phyloP scores from a whole-genome alignment of 2,888 invertebrate species.

The Machimus atricapillus region DNA sequence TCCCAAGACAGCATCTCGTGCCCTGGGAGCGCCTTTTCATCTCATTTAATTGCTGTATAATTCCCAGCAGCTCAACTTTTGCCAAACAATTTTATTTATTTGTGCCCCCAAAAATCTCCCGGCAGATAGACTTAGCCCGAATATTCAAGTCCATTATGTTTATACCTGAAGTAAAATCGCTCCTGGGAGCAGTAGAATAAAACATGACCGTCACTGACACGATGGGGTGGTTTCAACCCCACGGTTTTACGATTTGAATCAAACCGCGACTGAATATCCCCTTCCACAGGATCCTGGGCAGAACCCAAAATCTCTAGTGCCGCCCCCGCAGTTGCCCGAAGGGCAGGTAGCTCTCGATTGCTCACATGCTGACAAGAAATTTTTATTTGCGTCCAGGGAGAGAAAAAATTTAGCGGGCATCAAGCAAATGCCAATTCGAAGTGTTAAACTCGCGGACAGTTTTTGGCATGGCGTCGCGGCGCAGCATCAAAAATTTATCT shows the following conservation, averaged over 20 bases:
- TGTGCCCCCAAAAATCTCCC: not conserved
- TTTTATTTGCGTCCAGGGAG: conserved; percentile 15
- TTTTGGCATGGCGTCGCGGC: not conserved
- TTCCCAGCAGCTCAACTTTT: conserved; percentile 17
- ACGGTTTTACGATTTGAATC: conserved; percentile 2
- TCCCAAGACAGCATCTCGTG: not conserved
- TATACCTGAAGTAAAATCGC: conserved; percentile 6
- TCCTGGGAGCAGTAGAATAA: conserved; percentile 15
- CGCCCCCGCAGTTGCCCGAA: not conserved
- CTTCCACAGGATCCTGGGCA: not conserved
- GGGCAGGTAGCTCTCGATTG: not conserved
- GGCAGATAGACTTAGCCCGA: not conserved
- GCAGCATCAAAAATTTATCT: conserved; percentile 18
- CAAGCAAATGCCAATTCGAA: conserved; percentile 32
- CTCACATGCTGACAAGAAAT: conserved; percentile 16
- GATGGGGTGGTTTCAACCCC: not conserved
- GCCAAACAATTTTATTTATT: conserved; percentile 25
- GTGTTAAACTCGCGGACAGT: conserved; percentile 25
- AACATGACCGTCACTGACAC: conserved; percentile 16
- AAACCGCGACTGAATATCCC: not conserved
- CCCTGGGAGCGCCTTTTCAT: not conserved
- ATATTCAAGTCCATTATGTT: conserved; percentile 29
- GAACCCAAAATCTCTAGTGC: not conserved
- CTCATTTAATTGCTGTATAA: conserved; percentile 32
- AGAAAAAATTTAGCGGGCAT: conserved; percentile 15